Base-by-base conservation (phyloP, 2,888 invertebrate genomes). In the Sarcophaga variegata region DNA sequence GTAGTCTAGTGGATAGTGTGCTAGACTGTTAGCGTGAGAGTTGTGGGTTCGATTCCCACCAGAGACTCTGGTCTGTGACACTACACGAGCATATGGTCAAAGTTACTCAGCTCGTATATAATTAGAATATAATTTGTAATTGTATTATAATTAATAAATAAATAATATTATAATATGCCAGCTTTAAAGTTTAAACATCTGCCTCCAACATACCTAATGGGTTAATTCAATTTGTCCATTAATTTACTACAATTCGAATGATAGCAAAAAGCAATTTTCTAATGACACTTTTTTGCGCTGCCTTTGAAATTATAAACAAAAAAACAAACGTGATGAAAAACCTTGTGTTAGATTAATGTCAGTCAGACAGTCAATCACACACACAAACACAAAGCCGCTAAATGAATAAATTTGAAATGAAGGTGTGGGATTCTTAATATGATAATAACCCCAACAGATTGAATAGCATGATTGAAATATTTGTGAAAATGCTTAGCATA, bases 291-390 rank as follows among this genome's bases (percentile, higher is more conserved):
- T 66, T 70, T 14, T 60, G 17, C 5, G n/a, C 45, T 64, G 10
- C 0, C 62, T 20, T 8, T 62, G 20, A 22, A 62, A n/a, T 10
- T 72, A 80, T 67, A 6, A 66, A 62, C n/a, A 66, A 63, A 79
- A 81, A 76, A 75, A 54, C 14, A 76, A 75, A 83, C 71, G 70
- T 81, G 75, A 87, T 59, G 66, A 70, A 78, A 84, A 76, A 84
- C 81, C 87, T 87, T 84, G 77, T 75, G 71, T 63, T 54, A 84
- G 84, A 79, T 81, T 79, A 83, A 76, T 79, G 75, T 70, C 81
- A 81, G 59, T 74, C 70, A 54, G 71, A 27, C 67, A 70, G 66
- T 67, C 60, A 66, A 49, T 47, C 22, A 27, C 69, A 59, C 69
- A 47, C 63, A 78, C 67, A 37, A 71, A 22, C 67, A 67, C 47